Evolutionary conservation across 2,113 vertebrate genomes (phyloP).

Genomic region (Pteruthius melanotis): DNA sequence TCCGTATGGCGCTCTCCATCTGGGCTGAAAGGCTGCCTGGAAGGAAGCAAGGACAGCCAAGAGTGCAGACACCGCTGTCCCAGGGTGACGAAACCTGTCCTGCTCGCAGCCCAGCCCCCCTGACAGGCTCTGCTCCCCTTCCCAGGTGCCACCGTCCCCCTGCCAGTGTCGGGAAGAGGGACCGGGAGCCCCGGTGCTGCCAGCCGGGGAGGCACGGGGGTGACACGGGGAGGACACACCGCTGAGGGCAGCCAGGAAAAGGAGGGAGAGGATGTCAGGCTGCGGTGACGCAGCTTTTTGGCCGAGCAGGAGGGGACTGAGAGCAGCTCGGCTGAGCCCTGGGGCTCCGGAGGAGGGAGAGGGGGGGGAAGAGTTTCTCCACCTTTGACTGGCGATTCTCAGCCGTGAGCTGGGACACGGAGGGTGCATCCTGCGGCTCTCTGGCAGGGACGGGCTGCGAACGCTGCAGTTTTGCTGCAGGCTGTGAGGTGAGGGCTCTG

Average conservation of each 20-base stretch:
- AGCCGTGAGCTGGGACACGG: background rate
- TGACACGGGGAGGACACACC: accelerated
- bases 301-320: background rate
- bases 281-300: background rate
- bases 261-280: background rate
- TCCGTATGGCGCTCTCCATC: slow-evolving; percentile 37
- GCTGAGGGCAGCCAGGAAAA: background rate
- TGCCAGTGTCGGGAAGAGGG: accelerated
- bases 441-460: background rate
- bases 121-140: accelerated
- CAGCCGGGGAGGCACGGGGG: too few species aligned
- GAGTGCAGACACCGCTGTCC: background rate
- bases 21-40: slow-evolving; percentile 21
- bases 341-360: background rate
- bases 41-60: slow-evolving; percentile 20
- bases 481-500: background rate
- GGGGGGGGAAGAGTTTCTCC: background rate
- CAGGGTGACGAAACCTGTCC: background rate
- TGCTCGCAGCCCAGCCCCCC: background rate
- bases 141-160: accelerated
- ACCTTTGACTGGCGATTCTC: background rate
- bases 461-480: background rate
- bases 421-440: background rate
- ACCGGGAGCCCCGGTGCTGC: background rate
- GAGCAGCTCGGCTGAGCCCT: background rate